Conservation (phyloP, 1,140 invertebrate genomes). For the Epicauta chinensis region DNA sequence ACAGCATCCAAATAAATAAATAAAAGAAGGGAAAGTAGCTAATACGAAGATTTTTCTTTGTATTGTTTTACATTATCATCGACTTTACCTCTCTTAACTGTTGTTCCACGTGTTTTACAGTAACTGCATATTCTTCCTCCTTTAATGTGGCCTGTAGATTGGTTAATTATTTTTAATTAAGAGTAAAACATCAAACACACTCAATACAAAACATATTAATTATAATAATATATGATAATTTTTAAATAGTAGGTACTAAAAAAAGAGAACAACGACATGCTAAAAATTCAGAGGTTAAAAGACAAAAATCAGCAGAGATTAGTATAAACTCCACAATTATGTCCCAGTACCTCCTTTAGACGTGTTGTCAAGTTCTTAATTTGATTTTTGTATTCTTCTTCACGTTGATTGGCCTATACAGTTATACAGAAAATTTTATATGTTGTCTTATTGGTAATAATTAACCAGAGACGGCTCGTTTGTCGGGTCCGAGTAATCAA, state of each 20-base stretch:
- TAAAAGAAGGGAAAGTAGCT: not conserved
- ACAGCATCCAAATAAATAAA: slow-evolving; percentile 10
- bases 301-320: slow-evolving; percentile 13
- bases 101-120: slow-evolving; percentile 86
- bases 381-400: slow-evolving; percentile 99
- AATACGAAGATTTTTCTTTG: not conserved
- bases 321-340: slow-evolving; percentile 16
- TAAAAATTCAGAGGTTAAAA: slow-evolving; percentile 13
- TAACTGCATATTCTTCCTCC: slow-evolving; percentile 92
- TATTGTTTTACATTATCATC: not conserved
- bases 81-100: slow-evolving; percentile 87
- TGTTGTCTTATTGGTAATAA: no score
- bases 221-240: slow-evolving; percentile 4
- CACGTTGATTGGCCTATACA: slow-evolving; percentile 94
- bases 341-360: slow-evolving; percentile 92
- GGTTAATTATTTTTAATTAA: slow-evolving; percentile 19
- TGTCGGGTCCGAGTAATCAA: no score
- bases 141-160: slow-evolving; percentile 81
- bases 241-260: no score
- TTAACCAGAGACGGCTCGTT: no score
- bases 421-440: no score
- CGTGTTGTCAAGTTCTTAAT: slow-evolving; percentile 98
- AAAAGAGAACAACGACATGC: no score
- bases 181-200: slow-evolving; percentile 34
- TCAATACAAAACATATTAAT: slow-evolving; percentile 29